Percentiles rank a stretch among this genome's conserved stretches.
These are phyloP conservation scores for Cathartes aura DNA, from an alignment of 2,113 vertebrate species.

Conservation along the genomic window DNA sequence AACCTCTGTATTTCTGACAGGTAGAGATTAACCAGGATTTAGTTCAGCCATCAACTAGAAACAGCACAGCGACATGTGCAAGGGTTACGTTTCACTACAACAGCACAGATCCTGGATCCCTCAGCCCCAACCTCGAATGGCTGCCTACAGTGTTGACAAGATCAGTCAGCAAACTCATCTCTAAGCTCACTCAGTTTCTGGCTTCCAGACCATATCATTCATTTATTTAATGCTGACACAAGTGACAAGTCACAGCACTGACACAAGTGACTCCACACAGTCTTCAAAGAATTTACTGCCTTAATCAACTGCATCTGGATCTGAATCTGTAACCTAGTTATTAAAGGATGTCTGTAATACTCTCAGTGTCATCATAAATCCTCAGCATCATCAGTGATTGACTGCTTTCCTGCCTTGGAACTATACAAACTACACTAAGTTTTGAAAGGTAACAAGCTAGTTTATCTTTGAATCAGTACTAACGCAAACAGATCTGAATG, in stretches of 20 bases:
- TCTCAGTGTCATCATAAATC: neutral
- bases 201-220: neutral
- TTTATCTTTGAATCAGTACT: neutral
- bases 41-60: neutral
- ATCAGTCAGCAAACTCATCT: neutral
- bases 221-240: constrained; percentile 3
- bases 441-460: neutral
- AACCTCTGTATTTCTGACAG: neutral
- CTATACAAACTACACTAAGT: neutral
- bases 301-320: constrained; percentile 5
- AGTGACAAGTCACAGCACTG: constrained; percentile 8
- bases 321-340: neutral
- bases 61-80: neutral
- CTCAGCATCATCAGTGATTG: neutral
- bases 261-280: neutral
- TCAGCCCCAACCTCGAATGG: neutral
- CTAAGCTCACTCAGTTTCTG: neutral
- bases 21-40: neutral
- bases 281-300: neutral
- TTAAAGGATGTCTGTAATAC: neutral
- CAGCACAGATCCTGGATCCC: neutral
- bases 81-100: neutral
- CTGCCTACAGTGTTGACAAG: neutral
- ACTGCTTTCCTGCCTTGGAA: neutral
- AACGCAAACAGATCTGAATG: neutral